Percentiles rank a stretch among this genome's conserved stretches.
phyloP scores from a whole-genome alignment of 2,888 invertebrate species.

The Melanchra persicariae region DNA sequence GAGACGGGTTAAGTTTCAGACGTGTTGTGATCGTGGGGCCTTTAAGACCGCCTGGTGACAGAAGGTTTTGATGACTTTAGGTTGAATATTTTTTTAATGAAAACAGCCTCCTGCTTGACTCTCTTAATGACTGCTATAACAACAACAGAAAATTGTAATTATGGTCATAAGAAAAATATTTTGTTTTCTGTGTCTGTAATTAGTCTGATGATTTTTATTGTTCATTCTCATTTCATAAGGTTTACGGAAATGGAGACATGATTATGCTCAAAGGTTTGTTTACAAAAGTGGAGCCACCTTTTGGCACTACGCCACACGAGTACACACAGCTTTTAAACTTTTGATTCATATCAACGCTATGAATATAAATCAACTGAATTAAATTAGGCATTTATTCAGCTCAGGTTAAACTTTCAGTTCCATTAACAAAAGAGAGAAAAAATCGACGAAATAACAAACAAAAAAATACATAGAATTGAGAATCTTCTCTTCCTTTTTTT shows the following conservation, averaged over 20 bases:
- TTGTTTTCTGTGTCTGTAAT: not conserved
- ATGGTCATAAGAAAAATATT: not conserved
- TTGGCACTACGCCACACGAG: constrained; percentile 26
- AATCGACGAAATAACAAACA: too few species aligned
- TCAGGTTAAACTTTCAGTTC: not conserved
- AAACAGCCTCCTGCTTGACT: too few species aligned
- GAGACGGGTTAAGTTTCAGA: constrained; percentile 80
- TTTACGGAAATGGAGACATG: not conserved
- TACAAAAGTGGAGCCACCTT: too few species aligned
- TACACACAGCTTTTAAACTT: constrained; percentile 11
- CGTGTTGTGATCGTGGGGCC: constrained; percentile 66
- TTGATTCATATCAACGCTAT: not conserved
- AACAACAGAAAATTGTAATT: constrained; percentile 3
- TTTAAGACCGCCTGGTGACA: constrained; percentile 44
- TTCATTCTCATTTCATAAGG: not conserved
- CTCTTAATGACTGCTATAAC: not conserved
- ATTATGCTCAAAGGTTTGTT: not conserved
- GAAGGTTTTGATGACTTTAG: constrained; percentile 21
- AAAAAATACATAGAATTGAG: too few species aligned
- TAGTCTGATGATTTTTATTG: not conserved
- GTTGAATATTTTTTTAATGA: not conserved
- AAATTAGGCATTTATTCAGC: not conserved
- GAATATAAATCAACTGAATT: constrained; percentile 1
- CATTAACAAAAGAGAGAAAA: too few species aligned
- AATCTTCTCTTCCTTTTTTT: too few species aligned